A percentile compares a stretch with the other conserved stretches of the same genome.
phyloP scores from a whole-genome alignment of 53 echinoderm and acorn worm genomes.

The Antedon mediterranea region DNA sequence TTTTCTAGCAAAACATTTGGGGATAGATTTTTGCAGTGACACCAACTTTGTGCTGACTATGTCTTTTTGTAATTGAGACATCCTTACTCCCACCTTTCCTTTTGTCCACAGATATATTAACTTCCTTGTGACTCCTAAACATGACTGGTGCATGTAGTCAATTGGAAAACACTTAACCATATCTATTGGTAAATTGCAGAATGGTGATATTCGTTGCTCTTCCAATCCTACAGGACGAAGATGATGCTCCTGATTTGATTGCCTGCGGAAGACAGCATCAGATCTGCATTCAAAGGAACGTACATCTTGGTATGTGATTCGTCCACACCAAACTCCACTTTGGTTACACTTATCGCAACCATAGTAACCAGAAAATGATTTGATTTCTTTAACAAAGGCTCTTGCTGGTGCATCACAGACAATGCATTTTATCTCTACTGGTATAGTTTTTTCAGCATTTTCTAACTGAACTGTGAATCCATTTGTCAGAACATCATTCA shows the following conservation, averaged over 20 bases:
- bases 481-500: no score
- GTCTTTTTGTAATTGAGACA: not conserved
- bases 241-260: not conserved
- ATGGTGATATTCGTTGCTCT: not conserved
- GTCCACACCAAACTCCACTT: not conserved
- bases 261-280: not conserved
- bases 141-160: conserved; percentile 31
- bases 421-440: not conserved
- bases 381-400: conserved; percentile 3
- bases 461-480: no score
- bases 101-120: not conserved
- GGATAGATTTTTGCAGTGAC: not conserved
- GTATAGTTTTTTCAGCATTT: not conserved
- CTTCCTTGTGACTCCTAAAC: conserved; percentile 5
- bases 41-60: not conserved
- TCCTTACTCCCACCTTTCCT: conserved; percentile 10
- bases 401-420: conserved; percentile 3
- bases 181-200: conserved; percentile 11
- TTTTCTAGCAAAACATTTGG: conserved; percentile 4
- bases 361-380: not conserved
- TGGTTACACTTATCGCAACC: conserved; percentile 5
- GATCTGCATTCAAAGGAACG: not conserved
- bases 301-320: conserved; percentile 3
- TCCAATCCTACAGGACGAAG: no score
- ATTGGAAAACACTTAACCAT: conserved; percentile 44